Evolutionary conservation across 2,888 invertebrate species (phyloP).

Genomic region (Lymantria dispar): DNA sequence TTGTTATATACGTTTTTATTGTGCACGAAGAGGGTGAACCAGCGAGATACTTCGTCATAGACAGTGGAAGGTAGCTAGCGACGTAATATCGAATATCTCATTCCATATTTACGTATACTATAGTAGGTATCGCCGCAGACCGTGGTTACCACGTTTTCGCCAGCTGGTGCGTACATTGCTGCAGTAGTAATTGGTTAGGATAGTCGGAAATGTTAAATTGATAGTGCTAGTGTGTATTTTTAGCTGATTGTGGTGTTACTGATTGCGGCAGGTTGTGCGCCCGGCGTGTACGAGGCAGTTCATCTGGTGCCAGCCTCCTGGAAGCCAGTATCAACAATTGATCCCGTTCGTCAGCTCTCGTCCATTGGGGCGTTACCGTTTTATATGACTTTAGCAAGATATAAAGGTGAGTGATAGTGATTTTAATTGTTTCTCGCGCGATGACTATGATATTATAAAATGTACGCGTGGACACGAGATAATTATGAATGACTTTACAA

Average conservation of each 20-base stretch:
- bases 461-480: conserved; percentile 27
- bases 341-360: conserved; percentile 84
- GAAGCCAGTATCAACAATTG: conserved; percentile 76
- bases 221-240: conserved; percentile 35
- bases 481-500: too few relatives aligned
- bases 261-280: conserved; percentile 70
- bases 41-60: conserved; percentile 69
- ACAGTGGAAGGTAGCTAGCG: conserved; percentile 70
- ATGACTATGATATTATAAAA: conserved; percentile 2
- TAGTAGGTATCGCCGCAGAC: conserved; percentile 53
- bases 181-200: conserved; percentile 61
- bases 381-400: conserved; percentile 99
- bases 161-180: conserved; percentile 77
- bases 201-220: conserved; percentile 38
- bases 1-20: conserved; percentile 50
- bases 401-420: conserved; percentile 87
- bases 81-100: conserved; percentile 70
- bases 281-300: conserved; percentile 66
- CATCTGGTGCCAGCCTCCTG: conserved; percentile 49
- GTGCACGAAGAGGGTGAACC: conserved; percentile 49
- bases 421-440: neutral
- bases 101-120: conserved; percentile 67
- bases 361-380: conserved; percentile 94
- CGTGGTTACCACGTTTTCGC: conserved; percentile 78
- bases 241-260: conserved; percentile 43